A percentile compares a stretch with the other conserved stretches of the same genome.
These are phyloP conservation scores for Pteropus rufus DNA, from an alignment of 2,797 vertebrate species.

Conservation along the genomic window DNA sequence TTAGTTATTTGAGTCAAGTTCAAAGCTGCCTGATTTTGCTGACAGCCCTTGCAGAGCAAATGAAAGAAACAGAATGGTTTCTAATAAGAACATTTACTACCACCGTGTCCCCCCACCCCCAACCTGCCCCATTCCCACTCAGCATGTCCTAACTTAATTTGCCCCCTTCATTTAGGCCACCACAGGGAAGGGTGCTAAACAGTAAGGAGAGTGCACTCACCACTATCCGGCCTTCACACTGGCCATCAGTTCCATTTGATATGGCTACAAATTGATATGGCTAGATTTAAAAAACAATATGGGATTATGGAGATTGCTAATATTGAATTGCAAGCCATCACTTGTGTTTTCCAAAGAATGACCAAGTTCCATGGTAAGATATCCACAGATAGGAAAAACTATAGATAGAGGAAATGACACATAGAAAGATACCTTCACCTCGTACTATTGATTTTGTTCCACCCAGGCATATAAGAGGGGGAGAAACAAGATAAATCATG, in stretches of 20 bases:
- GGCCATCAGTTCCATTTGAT: neutral
- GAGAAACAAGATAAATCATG: neutral
- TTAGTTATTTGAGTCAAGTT: neutral
- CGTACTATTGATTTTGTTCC: neutral
- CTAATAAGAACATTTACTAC: neutral
- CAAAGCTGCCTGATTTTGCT: slow-evolving; percentile 19
- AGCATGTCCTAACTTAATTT: neutral
- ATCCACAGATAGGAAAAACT: neutral
- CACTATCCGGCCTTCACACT: neutral
- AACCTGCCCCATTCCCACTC: neutral
- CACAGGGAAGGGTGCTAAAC: neutral
- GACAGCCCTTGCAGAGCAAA: neutral
- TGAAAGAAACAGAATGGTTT: neutral
- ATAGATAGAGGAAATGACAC: neutral
- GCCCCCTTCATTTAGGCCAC: neutral
- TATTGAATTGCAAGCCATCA: neutral
- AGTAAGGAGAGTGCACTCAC: neutral
- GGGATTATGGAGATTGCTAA: neutral
- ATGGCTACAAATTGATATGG: neutral
- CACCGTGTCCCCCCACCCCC: too few relatives aligned
- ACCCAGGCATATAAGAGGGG: neutral
- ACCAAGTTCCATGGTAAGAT: neutral
- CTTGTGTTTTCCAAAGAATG: neutral
- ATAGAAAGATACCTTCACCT: neutral
- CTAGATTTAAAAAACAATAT: neutral